Base-by-base conservation (phyloP, 2,888 invertebrate species). In the Tiliacea aurago region DNA sequence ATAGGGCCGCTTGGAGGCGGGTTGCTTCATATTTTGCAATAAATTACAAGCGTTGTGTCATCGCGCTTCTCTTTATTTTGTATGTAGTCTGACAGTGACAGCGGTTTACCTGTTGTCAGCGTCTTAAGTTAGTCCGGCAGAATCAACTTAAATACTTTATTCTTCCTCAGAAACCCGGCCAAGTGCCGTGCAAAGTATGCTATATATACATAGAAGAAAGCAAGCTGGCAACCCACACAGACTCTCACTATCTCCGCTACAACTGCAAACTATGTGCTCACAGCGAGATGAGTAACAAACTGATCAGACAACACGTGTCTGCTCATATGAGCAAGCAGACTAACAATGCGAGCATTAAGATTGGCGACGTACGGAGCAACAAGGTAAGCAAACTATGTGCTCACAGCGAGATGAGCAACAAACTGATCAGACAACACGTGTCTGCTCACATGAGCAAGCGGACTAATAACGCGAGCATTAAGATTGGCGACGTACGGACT, bases 171-270 rank as follows among this genome's bases (percentile, higher is more conserved):
- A 94, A 91, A 89, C 90, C 89, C 0, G 92, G 89, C 0, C 84
- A 87, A 10, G 81, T 86, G 0, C 86, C 95, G 0, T 95, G 95
- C 79, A 92, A 92, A 69, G 89, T 95, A 0, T 95, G 95, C 82
- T 95, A 93, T 84, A 84, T 91, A 3, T 95, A 93, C 73, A 62
- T 94, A 0, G 90, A 90, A 0, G 90, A 91, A 6, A 51, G 74
- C 0, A 87, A 90, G 3, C 73, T 94, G 0, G 6, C 69, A 0
- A 1, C 78, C 0, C 95, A 96, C 85, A 79, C 87, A 0, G 88
- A 91, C 49, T 37, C 81, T 0, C 96, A 96, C 78, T 94, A 95
- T 80, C 33, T 88, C 4, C 84, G 93, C 0, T 91, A 93, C 81
- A 84, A 80, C 2, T 95, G 95, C 85, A 91, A 92, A 73, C 67